Conservation (phyloP, 1,140 invertebrate species). For the Dendrolimus punctatus region DNA sequence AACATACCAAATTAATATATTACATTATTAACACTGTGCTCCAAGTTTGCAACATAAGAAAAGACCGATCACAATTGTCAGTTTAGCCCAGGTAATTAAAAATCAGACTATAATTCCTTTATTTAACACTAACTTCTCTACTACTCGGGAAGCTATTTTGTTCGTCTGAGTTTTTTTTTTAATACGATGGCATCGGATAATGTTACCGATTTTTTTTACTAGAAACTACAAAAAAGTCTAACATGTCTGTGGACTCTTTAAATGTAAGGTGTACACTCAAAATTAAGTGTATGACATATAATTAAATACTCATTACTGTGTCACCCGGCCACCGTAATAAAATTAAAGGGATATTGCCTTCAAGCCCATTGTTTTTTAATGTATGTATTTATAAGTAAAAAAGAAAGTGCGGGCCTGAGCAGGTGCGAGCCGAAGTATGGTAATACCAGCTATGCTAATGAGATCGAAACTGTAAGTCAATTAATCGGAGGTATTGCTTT, state of each 20-base stretch:
- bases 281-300: constrained; percentile 5
- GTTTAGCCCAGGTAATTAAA: too few species aligned
- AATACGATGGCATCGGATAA: too few species aligned
- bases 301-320: constrained; percentile 23
- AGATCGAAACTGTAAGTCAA: constrained; percentile 7
- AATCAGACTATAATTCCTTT: too few species aligned
- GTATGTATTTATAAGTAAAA: constrained; percentile 5
- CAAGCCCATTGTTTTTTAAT: constrained; percentile 1
- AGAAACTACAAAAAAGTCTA: too few species aligned
- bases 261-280: not conserved
- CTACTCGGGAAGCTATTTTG: too few species aligned
- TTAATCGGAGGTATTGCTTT: not conserved
- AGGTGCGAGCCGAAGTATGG: constrained; percentile 12
- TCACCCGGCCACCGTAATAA: constrained; percentile 19
- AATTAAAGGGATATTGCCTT: constrained; percentile 19
- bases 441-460: not conserved
- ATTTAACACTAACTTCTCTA: too few species aligned
- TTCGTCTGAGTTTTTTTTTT: too few species aligned
- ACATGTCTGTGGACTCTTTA: constrained; percentile 1
- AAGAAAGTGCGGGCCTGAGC: constrained; percentile 8
- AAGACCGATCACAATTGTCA: too few species aligned
- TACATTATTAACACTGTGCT: too few species aligned
- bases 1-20: too few species aligned
- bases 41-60: too few species aligned
- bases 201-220: too few species aligned